Base-by-base conservation (phyloP, 2,797 vertebrate species). In the Emydoidea blandingii region DNA sequence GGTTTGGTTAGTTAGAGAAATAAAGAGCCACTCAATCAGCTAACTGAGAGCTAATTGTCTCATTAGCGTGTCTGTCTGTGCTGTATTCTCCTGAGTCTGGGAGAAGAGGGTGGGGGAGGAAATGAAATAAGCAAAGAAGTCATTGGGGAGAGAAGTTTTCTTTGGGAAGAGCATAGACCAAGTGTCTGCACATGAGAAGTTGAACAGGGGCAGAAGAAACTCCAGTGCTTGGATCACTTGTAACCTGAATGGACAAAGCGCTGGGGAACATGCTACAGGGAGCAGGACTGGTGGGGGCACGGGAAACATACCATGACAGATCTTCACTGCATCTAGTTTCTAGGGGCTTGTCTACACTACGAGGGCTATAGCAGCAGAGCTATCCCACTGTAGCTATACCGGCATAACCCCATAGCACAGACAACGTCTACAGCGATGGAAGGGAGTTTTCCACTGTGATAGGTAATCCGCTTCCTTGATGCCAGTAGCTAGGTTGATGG, bases 61-160 rank as follows among this genome's bases (percentile, higher is more conserved):
- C 96, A 96, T 97, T 97, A 97, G 94, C 95, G 96, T 97, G 96
- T 96, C 96, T 96, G 94, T 87, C 93, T 95, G 94, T 59, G 86
- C 83, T 95, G 79, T 96, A 94, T 92, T 96, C 96, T 94, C 93
- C 86, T 34, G 96, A 90, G 95, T 29, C 23, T 49, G 44, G 27
- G 44, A 49, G 41, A 31, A 31, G 74, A 10, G 44, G 44, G 62
- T 94, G 89, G 93, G 92, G 95, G 89, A 94, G 85, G 91, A 95
- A 95, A 94, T 79, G 68, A 94, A 96, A 92, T 91, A 93, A 96
- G 96, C 91, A 88, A 95, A 96, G 81, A 68, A 81, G 72, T 92
- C 89, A 76, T 89, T 37, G 8, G 93, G 85, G 92, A 95, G 81
- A 76, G 94, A n/a, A 47, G 31, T 85, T 92, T 90, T 95, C 37